Evolutionary conservation across 2,888 invertebrate genomes (phyloP), one percentile per base, ranked within the genome.

Genomic region (Schizaphis graminum): DNA sequence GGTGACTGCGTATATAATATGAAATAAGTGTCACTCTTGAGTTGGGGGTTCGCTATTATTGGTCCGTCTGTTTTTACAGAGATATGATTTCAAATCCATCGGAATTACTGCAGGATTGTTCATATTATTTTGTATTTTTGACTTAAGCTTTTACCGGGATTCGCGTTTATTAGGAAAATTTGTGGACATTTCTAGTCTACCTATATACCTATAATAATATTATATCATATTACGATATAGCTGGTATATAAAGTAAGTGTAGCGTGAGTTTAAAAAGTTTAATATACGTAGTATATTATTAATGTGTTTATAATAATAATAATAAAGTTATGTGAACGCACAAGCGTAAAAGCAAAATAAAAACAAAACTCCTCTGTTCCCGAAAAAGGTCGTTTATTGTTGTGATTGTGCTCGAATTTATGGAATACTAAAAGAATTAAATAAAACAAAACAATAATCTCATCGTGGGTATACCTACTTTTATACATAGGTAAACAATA

Each of bases 41-140:
- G 49, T 28, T 85, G 2, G 49, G n/a, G 10, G 49, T 77, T 35
- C 10, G 26, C 11, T 67, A 21, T 21, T n/a, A 67, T 47, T 24
- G 24, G 16, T 35, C 13, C 24, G 85, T 91, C 91, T 85, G 85
- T 85, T 85, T 77, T 11, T n/a, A 35, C 57, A 47, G 44, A 85
- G 57, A 91, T 91, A 86, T n/a, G 57, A 16, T 61, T 86, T 91
- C 0, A 57, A 91, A 85, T 44, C 91, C 85, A 11, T 44, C 0
- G 5, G 56, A 44, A 56, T 85, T n/a, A n/a, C 49, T 49, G n/a
- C n/a, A n/a, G 41, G 21, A 56, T 84, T 28, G 26, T 89, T 16
- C 8, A 44, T 57, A 28, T 28, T 28, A 4, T 44, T 44, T 89
- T 28, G 21, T 28, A 8, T 61, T 61, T 28, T 28, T 28, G 16